These are phyloP conservation scores for Platyscapa corneri DNA, from an alignment of 1,140 invertebrate genomes.

Conservation along the genomic window DNA sequence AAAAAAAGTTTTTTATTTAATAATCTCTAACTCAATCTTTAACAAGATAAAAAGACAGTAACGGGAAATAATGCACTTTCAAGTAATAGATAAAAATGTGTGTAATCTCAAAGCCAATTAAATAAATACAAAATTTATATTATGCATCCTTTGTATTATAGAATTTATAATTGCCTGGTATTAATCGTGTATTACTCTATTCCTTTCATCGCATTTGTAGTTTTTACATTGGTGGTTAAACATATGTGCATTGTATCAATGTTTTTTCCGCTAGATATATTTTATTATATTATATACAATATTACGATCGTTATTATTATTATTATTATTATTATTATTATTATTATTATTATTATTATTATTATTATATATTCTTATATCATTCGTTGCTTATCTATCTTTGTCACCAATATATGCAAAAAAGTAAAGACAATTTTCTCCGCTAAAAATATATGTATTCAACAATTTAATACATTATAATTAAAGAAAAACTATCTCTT, in stretches of 20 bases:
- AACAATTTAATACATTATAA: neutral
- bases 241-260: conserved; percentile 42
- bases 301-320: too few species aligned
- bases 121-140: neutral
- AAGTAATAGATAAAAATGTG: conserved; percentile 22
- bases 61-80: conserved; percentile 31
- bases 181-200: conserved; percentile 31
- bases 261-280: conserved; percentile 33
- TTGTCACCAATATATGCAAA: conserved; percentile 14
- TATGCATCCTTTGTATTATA: conserved; percentile 20
- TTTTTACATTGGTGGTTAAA: conserved; percentile 44
- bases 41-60: neutral
- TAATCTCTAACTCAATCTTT: neutral
- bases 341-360: conserved; percentile 29
- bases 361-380: neutral
- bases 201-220: conserved; percentile 35
- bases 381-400: neutral
- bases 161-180: conserved; percentile 35
- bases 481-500: too few species aligned
- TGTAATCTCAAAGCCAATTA: conserved; percentile 17
- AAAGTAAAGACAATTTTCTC: conserved; percentile 26
- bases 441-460: neutral
- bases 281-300: too few species aligned
- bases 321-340: too few species aligned
- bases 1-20: conserved; percentile 35